A percentile compares a stretch with the other conserved stretches of the same genome.
These are phyloP conservation scores for Malurus alboscapulatus DNA, from an alignment of 2,113 vertebrate species.

Conservation along the genomic window DNA sequence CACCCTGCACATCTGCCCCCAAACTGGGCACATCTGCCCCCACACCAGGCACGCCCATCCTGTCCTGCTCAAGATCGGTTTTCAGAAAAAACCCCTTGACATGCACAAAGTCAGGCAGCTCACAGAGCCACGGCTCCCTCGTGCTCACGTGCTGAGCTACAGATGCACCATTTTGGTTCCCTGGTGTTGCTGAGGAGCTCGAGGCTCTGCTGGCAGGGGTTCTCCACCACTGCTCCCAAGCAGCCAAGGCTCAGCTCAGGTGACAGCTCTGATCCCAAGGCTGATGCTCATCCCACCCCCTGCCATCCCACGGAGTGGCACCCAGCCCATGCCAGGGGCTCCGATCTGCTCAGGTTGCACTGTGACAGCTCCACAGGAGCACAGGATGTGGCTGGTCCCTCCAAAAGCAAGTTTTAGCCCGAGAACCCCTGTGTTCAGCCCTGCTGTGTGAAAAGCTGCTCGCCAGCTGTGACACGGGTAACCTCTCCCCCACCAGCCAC, in stretches of 20 bases:
- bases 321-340: neutral
- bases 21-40: neutral
- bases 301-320: neutral
- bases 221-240: neutral
- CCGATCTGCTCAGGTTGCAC: neutral
- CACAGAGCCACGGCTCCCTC: rapidly evolving
- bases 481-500: neutral
- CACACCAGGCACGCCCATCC: neutral
- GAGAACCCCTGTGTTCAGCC: rapidly evolving
- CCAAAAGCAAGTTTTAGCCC: neutral
- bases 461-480: neutral
- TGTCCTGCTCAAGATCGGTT: neutral
- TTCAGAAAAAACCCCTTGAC: neutral
- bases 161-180: neutral
- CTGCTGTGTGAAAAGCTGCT: neutral
- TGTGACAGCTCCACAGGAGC: neutral
- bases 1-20: no score
- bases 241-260: neutral
- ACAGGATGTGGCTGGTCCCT: neutral
- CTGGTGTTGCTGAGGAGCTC: neutral
- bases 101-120: neutral
- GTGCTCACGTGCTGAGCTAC: rapidly evolving
- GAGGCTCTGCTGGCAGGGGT: neutral
- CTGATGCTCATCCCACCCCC: neutral
- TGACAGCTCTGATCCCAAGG: neutral